phyloP scores from a whole-genome alignment of 1,140 invertebrate species.

The Drosophila kurseongensis region DNA sequence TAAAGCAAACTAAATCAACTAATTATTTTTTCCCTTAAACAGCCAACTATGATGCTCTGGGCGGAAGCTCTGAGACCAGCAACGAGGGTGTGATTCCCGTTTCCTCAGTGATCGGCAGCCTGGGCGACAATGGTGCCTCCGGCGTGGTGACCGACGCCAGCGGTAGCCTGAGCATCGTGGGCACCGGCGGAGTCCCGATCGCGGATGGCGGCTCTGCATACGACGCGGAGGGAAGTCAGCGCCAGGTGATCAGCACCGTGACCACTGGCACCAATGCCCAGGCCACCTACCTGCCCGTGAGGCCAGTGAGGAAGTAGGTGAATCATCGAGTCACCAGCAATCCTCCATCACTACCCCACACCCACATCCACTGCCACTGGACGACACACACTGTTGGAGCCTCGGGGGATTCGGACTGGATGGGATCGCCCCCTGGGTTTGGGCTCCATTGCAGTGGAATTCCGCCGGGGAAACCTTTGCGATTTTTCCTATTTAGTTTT shows the following conservation, averaged over 20 bases:
- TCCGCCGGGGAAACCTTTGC: conserved; percentile 29
- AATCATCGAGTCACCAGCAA: background rate
- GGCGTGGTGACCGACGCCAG: conserved; percentile 49
- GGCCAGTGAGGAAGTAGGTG: conserved; percentile 67
- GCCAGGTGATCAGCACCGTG: conserved; percentile 27
- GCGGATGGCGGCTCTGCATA: conserved; percentile 8
- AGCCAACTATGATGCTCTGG: conserved; percentile 80
- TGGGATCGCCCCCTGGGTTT: conserved; percentile 9
- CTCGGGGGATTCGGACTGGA: conserved; percentile 25
- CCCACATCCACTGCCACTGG: conserved; percentile 3
- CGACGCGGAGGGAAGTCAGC: conserved; percentile 42
- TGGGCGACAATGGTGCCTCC: conserved; percentile 69
- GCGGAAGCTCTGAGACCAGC: conserved; percentile 59
- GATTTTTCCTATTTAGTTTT: conserved; percentile 39
- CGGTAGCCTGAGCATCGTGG: conserved; percentile 59
- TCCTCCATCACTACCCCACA: background rate
- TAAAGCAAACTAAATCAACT: background rate
- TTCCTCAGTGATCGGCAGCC: conserved; percentile 71
- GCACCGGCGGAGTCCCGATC: conserved; percentile 68
- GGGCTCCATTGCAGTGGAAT: conserved; percentile 43
- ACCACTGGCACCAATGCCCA: conserved; percentile 67
- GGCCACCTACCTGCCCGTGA: conserved; percentile 76
- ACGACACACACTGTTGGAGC: conserved; percentile 26
- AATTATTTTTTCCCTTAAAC: background rate
- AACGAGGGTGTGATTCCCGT: conserved; percentile 72